Percentiles rank a stretch among this genome's conserved stretches.
phyloP scores from a whole-genome alignment of 2,797 vertebrate species.

The Apodemus agrarius region DNA sequence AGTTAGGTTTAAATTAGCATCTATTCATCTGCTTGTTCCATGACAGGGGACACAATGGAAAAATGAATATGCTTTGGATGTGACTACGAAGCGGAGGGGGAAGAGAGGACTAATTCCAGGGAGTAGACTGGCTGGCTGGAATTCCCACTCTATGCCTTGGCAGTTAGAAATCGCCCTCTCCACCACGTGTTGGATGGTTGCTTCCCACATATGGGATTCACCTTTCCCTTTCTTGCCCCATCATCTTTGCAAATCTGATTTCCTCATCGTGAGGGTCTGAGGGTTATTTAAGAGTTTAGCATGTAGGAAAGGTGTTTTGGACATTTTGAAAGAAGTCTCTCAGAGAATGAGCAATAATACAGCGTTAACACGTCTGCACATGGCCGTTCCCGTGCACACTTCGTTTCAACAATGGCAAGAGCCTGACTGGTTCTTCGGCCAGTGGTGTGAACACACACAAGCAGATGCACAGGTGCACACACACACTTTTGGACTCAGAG shows the following conservation, averaged over 20 bases:
- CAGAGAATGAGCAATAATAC: constrained; percentile 67
- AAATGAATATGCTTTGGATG: not conserved
- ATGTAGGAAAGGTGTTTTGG: constrained; percentile 68
- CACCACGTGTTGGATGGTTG: constrained; percentile 35
- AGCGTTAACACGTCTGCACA: constrained; percentile 61
- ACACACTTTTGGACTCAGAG: not conserved
- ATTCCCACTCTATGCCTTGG: not conserved
- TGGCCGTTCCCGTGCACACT: constrained; percentile 36
- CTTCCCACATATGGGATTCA: constrained; percentile 55
- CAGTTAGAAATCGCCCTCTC: constrained; percentile 47
- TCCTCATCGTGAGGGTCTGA: constrained; percentile 69
- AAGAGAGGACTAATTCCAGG: not conserved
- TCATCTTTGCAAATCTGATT: constrained; percentile 73
- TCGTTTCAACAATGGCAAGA: constrained; percentile 29
- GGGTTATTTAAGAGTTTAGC: constrained; percentile 75
- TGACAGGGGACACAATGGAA: not conserved
- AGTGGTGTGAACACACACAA: not conserved
- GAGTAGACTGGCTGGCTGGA: not conserved
- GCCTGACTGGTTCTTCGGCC: not conserved
- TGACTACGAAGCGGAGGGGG: not conserved
- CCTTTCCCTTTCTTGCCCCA: constrained; percentile 57
- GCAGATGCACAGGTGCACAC: fast-evolving
- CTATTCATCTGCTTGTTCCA: not conserved
- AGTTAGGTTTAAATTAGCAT: constrained; percentile 33
- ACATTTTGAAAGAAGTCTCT: constrained; percentile 67